Conservation (phyloP, 1,140 invertebrate species). For the Nasonia longicornis region DNA sequence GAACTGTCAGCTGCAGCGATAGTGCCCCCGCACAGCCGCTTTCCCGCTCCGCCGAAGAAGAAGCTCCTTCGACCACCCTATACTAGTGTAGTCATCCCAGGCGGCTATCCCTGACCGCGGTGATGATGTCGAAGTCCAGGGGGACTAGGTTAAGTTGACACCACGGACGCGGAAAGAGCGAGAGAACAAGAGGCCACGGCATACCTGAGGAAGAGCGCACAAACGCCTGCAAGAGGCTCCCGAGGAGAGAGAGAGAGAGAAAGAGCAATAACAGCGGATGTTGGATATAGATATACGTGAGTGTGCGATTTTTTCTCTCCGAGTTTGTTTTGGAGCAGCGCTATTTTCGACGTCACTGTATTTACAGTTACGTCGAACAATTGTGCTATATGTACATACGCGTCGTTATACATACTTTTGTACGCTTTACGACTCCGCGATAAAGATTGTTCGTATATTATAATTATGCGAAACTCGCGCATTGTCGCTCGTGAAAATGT, state of each 20-base stretch:
- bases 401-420: too few relatives aligned
- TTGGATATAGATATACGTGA: background rate
- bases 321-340: background rate
- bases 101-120: slow-evolving; percentile 2
- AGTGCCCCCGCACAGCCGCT: background rate
- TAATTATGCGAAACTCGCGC: background rate
- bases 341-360: background rate
- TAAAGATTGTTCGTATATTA: background rate
- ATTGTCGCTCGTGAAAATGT: background rate
- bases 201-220: background rate
- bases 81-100: background rate
- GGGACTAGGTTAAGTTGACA: slow-evolving; percentile 39
- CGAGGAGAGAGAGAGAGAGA: background rate
- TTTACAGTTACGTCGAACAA: background rate
- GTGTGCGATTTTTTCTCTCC: background rate
- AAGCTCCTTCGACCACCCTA: background rate
- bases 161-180: background rate
- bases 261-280: background rate
- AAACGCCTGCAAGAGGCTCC: background rate
- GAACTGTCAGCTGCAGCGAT: background rate
- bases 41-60: background rate
- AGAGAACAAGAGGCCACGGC: background rate
- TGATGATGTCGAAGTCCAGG: background rate
- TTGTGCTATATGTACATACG: background rate
- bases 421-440: background rate